Base-by-base conservation (phyloP, 1,140 invertebrate genomes). In the Drosophila eugracilis region DNA sequence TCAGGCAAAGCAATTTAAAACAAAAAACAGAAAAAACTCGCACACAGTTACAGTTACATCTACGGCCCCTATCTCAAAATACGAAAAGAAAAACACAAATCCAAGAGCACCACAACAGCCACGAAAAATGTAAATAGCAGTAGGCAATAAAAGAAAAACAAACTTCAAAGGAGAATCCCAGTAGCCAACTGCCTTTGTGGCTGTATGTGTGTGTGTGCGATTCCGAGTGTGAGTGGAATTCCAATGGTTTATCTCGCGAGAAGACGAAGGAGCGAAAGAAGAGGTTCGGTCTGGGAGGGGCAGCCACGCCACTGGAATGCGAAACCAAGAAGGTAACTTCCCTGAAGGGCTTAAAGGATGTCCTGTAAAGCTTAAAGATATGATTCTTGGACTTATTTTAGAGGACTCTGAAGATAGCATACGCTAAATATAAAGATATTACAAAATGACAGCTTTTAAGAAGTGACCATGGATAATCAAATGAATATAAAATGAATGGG, bases 121-220 rank as follows among this genome's bases (percentile, higher is more conserved):
- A 52, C 37, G 37, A 65, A 69, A 71, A 80, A 75, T 73, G 80
- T 79, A 85, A 84, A 85, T 76, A 84, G 74, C 72, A 71, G 60
- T 50, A 78, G 85, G 74, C 75, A 70, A 72, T 52, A 85, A 84
- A 85, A 84, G 70, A 76, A 84, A 85, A 80, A 85, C 78, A 76
- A 85, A 83, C 78, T 83, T 80, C 76, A 76, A 85, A 79, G 75
- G 75, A 84, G 76, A 79, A 85, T 83, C 78, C 81, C 80, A 85
- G 80, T 85, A 85, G 80, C 80, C 75, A 85, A 76, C 81, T 81
- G 70, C 63, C 65, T 60, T 79, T 36, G 12, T 45, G 28, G n/a
- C n/a, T n/a, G n/a, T n/a, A n/a, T n/a, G 26, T 19, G 28, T 70
- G 26, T 44, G 52, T 49, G 32, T 74, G 77, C n/a, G 12, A n/a